These are phyloP conservation scores for Epicauta chinensis DNA, from an alignment of 1,140 invertebrate genomes.

Conservation along the genomic window DNA sequence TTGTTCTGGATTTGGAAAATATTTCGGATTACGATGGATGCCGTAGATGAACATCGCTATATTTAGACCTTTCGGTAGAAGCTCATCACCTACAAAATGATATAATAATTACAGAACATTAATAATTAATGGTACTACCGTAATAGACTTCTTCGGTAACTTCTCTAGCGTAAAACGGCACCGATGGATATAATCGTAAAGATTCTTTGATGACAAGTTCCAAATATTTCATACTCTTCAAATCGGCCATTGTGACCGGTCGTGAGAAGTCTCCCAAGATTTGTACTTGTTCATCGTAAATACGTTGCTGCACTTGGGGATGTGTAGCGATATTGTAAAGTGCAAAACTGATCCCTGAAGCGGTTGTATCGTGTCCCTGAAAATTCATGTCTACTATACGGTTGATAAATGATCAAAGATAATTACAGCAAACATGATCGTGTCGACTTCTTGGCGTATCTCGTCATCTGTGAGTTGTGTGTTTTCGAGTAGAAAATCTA, in stretches of 20 bases:
- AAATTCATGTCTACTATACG: no score
- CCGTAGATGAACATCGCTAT: conserved; percentile 48
- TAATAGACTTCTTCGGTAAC: conserved; percentile 44
- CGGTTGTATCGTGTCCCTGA: conserved; percentile 44
- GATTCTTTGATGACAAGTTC: conserved; percentile 41
- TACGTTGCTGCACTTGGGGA: conserved; percentile 52
- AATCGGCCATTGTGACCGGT: conserved; percentile 49
- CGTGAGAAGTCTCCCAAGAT: conserved; percentile 52
- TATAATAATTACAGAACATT: not conserved
- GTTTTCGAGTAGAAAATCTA: conserved; percentile 1
- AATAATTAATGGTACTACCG: no score
- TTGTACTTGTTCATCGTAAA: conserved; percentile 47
- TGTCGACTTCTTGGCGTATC: conserved; percentile 5
- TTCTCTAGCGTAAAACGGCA: conserved; percentile 49
- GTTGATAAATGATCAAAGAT: not conserved
- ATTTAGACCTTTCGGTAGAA: conserved; percentile 46
- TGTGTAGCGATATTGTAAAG: conserved; percentile 50
- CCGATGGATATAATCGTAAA: conserved; percentile 26
- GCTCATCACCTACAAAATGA: conserved; percentile 16
- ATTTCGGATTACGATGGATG: conserved; percentile 59
- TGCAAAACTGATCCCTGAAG: conserved; percentile 40
- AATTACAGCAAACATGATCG: conserved; percentile 8
- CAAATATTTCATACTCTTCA: conserved; percentile 54
- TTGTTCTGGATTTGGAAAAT: conserved; percentile 62
- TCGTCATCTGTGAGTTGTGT: conserved; percentile 2